Conservation (phyloP, 2,113 vertebrate species). For the Zosterops lateralis region DNA sequence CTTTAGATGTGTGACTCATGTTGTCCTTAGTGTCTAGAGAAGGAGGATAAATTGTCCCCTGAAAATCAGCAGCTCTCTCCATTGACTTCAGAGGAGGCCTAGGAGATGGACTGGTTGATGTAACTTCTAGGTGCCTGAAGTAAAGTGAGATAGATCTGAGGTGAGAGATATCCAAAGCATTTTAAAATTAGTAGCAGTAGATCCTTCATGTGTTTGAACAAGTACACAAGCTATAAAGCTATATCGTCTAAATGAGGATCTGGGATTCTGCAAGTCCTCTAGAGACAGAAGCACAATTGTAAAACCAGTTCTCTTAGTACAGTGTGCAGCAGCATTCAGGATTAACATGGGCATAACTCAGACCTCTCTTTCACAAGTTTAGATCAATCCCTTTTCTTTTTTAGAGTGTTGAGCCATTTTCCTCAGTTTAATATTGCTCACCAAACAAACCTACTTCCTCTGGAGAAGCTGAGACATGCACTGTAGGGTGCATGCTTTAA, state of each 20-base stretch:
- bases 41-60: neutral
- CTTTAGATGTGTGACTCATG: slow-evolving; percentile 40
- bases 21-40: neutral
- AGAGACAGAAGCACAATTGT: neutral
- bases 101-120: neutral
- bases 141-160: neutral
- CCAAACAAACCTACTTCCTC: neutral
- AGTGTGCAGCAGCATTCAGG: neutral
- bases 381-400: neutral
- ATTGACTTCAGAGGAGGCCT: neutral
- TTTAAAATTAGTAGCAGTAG: neutral
- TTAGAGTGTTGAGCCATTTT: neutral
- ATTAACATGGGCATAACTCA: neutral
- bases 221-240: neutral
- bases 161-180: neutral
- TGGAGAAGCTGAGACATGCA: neutral
- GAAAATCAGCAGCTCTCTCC: neutral
- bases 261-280: neutral
- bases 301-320: neutral
- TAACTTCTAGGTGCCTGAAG: neutral
- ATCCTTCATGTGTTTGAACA: neutral
- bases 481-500: neutral
- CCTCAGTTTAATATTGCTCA: neutral
- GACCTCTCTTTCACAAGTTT: neutral
- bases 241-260: neutral